These are phyloP conservation scores for Myiozetetes cayanensis DNA, from an alignment of 2,113 vertebrate species.

Conservation along the genomic window DNA sequence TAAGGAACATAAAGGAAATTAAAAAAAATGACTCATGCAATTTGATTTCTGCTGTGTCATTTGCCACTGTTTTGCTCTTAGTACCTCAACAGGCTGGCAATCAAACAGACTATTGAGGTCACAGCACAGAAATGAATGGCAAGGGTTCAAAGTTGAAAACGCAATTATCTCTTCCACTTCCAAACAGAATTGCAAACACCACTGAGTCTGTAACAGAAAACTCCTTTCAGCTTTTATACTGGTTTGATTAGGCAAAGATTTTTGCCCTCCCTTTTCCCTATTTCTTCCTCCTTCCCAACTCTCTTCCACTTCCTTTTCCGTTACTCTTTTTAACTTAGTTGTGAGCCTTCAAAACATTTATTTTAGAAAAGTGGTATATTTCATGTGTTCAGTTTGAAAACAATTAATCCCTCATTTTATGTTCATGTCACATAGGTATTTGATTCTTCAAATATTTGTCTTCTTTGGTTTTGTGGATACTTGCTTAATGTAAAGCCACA, in stretches of 20 bases:
- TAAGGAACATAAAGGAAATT: constrained; percentile 50
- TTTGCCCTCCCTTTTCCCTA: background rate
- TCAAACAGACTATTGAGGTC: constrained; percentile 17
- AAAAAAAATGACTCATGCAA: constrained; percentile 29
- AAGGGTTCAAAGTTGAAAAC: constrained; percentile 49
- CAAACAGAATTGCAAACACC: constrained; percentile 5
- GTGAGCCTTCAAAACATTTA: background rate
- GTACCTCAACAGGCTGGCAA: background rate
- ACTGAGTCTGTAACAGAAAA: background rate
- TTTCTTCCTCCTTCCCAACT: background rate
- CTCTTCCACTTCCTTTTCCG: background rate
- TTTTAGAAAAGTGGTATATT: background rate
- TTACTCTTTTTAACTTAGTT: background rate
- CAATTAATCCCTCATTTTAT: background rate
- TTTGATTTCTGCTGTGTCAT: constrained; percentile 61
- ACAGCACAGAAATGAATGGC: background rate
- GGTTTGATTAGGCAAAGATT: background rate
- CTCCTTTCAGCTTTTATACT: background rate
- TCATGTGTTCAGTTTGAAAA: background rate
- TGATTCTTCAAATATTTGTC: background rate
- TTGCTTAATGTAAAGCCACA: background rate
- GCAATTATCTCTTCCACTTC: constrained; percentile 24
- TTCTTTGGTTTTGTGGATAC: background rate
- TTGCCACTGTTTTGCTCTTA: constrained; percentile 3
- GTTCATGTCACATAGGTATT: background rate